Evolutionary conservation across 2,797 vertebrate genomes (phyloP).

Genomic region (Erethizon dorsatum): DNA sequence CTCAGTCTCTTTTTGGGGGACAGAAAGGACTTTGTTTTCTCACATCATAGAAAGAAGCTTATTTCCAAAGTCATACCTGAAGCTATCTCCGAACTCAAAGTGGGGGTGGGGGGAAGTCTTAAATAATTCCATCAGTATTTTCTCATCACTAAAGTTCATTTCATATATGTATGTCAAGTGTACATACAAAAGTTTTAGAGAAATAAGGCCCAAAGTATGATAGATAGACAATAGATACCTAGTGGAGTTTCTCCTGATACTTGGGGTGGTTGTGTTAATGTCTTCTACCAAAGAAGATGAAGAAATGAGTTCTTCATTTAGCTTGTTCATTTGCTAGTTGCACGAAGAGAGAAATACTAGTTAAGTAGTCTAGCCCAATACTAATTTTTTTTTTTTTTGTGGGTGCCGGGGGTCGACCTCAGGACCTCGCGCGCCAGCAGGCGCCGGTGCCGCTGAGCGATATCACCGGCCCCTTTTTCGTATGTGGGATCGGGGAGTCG

Average conservation of each 20-base stretch:
- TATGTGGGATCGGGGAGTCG: no score
- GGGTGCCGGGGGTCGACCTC: no score
- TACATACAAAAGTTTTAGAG: slow-evolving; percentile 51
- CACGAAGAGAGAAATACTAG: neutral
- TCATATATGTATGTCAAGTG: neutral
- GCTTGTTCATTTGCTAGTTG: neutral
- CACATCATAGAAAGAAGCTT: slow-evolving; percentile 18
- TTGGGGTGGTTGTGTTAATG: neutral
- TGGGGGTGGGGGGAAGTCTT: neutral
- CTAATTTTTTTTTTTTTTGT: no score
- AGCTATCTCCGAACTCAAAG: slow-evolving; percentile 47
- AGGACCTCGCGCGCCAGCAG: no score
- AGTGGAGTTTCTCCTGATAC: neutral
- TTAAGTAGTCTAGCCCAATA: neutral
- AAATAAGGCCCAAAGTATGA: neutral
- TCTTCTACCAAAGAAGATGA: slow-evolving; percentile 52
- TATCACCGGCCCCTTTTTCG: no score
- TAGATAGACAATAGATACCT: neutral
- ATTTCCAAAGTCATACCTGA: slow-evolving; percentile 46
- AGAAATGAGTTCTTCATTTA: neutral
- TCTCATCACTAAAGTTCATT: neutral
- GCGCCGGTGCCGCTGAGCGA: no score
- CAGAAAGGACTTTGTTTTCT: slow-evolving; percentile 65
- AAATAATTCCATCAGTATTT: slow-evolving; percentile 34
- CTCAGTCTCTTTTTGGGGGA: slow-evolving; percentile 17